Evolutionary conservation across 2,797 vertebrate species (phyloP), one percentile per base, ranked within the genome.

Genomic region (Notolepis coatsorum): DNA sequence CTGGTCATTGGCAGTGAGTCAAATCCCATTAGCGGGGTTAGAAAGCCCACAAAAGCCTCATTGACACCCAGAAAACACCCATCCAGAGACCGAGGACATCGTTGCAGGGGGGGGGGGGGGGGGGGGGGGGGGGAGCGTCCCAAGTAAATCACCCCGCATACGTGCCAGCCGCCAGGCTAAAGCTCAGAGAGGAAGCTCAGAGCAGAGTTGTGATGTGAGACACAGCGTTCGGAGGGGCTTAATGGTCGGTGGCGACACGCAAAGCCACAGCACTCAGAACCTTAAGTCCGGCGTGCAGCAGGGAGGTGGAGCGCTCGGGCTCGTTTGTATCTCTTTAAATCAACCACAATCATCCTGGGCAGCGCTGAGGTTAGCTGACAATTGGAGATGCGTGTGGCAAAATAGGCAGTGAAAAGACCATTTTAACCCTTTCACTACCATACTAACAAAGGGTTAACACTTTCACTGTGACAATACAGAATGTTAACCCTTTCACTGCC

Each of bases 101-200:
- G 79, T 86, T 86, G 86, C 68, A 43, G 85, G 83, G 45, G 2
- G 12, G n/a, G 62, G 47, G 85, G 83, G 45, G 2, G 12, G n/a
- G 62, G 47, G 85, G 83, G 45, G 2, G 12, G 47, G 85, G 83
- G 45, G 2, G 12, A 15, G 62, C 49, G 7, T 71, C 42, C n/a
- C 38, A 55, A 73, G 69, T 79, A 86, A 82, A 86, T 81, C 67
- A 72, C 63, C 54, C n/a, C 27, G 70, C 67, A 57, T 73, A 85
- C 76, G 71, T 63, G 80, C 65, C 84, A 85, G 78, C 79, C 60
- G 50, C 49, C 7, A 39, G 68, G 79, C 84, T 84, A 63, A 83
- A 82, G 81, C 75, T 81, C 87, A 81, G 46, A 66, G 76, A 59
- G 52, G 71, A 55, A 55, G 77, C 51, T 37, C 8, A 47, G 48